A percentile compares a stretch with the other conserved stretches of the same genome.
Conservation (phyloP, 2,113 vertebrate species). For the Campylomormyrus numenius region DNA sequence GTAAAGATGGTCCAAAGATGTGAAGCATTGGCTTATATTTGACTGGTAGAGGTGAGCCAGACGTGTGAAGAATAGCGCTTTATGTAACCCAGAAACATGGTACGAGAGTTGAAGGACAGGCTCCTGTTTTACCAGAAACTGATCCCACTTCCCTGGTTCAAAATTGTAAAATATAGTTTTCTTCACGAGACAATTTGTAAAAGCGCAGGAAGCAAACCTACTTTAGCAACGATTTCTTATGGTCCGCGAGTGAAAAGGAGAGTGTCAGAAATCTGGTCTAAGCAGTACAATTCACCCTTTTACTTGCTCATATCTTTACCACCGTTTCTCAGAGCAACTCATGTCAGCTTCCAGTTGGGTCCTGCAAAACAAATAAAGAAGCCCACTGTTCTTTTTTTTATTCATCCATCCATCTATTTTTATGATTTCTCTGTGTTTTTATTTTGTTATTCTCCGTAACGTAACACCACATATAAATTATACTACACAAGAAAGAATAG, state of each 20-base stretch:
- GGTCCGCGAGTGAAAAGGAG: not conserved
- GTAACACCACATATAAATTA: too few species aligned
- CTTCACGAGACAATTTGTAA: not conserved
- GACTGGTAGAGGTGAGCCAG: not conserved
- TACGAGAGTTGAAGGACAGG: not conserved
- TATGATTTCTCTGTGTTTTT: too few species aligned
- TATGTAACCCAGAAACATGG: not conserved
- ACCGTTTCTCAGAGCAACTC: not conserved
- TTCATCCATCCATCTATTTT: too few species aligned
- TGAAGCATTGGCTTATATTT: not conserved
- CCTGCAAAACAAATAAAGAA: not conserved
- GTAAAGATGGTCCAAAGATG: not conserved
- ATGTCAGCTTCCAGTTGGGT: not conserved
- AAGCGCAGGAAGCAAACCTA: not conserved
- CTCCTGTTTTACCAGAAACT: not conserved
- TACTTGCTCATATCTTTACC: not conserved
- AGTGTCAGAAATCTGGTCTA: not conserved
- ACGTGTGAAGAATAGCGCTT: not conserved
- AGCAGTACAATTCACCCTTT: not conserved
- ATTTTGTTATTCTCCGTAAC: too few species aligned
- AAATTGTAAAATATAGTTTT: not conserved
- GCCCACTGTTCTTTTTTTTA: not conserved
- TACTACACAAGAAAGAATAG: too few species aligned
- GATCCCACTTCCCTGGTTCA: not conserved
- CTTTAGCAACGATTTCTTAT: not conserved